A percentile compares a stretch with the other conserved stretches of the same genome.
Evolutionary conservation across 2,888 invertebrate species (phyloP).

Genomic region (Sminthurides aquaticus): DNA sequence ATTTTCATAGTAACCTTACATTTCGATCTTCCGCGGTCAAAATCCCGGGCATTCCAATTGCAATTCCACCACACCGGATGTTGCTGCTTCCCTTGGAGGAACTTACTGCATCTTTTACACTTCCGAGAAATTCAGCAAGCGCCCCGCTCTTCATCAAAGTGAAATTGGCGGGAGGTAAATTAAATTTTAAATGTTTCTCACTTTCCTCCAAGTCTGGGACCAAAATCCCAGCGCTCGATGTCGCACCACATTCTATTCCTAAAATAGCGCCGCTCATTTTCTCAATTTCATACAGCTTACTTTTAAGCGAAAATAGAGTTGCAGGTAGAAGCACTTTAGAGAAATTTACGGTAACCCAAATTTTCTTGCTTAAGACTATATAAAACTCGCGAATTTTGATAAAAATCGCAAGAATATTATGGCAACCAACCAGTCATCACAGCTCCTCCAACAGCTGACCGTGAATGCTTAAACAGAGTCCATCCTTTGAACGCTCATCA

Average conservation of each 20-base stretch:
- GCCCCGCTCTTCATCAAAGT: constrained; percentile 22
- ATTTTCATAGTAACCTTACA: no score
- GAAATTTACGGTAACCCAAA: no score
- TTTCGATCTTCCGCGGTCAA: constrained; percentile 25
- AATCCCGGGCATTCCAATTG: constrained; percentile 40
- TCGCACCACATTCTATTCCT: constrained; percentile 41
- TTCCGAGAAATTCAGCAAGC: constrained; percentile 26
- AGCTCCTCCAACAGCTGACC: no score
- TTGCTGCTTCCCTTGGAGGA: not conserved
- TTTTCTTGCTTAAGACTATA: no score
- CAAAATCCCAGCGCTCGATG: constrained; percentile 27
- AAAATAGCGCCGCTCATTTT: constrained; percentile 9
- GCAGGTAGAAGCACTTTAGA: no score
- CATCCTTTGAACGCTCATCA: no score
- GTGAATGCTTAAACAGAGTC: no score
- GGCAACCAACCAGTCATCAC: no score
- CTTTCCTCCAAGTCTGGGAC: constrained; percentile 7
- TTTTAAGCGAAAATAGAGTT: not conserved
- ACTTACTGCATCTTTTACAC: constrained; percentile 16
- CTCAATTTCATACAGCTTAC: not conserved
- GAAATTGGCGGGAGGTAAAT: constrained; percentile 37
- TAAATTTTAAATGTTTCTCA: constrained; percentile 7
- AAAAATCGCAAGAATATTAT: no score
- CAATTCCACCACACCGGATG: constrained; percentile 3
- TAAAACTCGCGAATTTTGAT: no score